Evolutionary conservation across 2,113 vertebrate species (phyloP).

Genomic region (Bubo blakistoni): DNA sequence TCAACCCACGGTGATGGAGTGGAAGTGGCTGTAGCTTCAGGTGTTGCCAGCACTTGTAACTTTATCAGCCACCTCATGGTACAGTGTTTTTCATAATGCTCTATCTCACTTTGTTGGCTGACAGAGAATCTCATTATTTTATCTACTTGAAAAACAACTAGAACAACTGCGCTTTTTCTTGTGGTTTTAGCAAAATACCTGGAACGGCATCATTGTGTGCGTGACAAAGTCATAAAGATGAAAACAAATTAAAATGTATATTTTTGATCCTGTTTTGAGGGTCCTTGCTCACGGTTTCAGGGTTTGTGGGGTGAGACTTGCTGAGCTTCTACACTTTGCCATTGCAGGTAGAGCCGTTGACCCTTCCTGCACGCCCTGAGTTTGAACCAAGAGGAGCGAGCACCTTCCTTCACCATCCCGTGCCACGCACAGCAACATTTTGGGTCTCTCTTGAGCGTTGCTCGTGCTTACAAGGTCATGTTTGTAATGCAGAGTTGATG

Average conservation of each 20-base stretch:
- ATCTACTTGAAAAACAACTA: background rate
- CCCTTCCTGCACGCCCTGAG: rapidly evolving
- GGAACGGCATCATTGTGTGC: rapidly evolving
- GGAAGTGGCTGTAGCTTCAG: background rate
- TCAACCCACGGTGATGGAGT: background rate
- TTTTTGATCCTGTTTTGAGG: rapidly evolving
- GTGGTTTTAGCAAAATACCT: background rate
- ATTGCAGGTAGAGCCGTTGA: background rate
- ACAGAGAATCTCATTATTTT: background rate
- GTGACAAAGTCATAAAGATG: background rate
- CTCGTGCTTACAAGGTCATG: rapidly evolving
- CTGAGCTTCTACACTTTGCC: background rate
- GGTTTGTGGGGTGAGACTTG: background rate
- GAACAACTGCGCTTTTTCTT: background rate
- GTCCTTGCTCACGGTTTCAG: rapidly evolving
- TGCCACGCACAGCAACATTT: background rate
- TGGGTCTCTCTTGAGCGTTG: background rate
- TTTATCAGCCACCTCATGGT: background rate
- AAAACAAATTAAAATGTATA: background rate
- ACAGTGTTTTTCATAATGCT: background rate
- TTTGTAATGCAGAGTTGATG: background rate
- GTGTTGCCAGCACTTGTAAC: background rate
- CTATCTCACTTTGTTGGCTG: background rate
- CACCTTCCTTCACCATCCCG: background rate
- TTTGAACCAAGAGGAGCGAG: background rate